Base-by-base conservation (phyloP, 1,140 invertebrate species). In the silkworm (Bombyx mori) region DNA sequence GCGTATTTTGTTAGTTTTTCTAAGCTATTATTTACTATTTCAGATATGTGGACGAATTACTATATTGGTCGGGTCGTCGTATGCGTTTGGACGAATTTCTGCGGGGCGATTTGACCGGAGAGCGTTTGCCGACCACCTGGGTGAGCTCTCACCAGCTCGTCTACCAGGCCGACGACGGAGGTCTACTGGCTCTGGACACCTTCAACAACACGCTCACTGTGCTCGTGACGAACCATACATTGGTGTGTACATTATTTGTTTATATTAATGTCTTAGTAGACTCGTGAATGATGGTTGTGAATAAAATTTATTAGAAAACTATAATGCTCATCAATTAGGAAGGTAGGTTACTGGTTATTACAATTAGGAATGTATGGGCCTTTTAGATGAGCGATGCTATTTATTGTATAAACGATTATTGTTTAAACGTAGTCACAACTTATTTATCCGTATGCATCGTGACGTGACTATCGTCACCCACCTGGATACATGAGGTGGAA, bases 161-260 rank as follows among this genome's bases (percentile, higher is more conserved):
- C 71, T 95, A 94, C 88, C 94, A 96, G 82, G 91, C 92, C 8
- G 94, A 96, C 86, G 94, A 95, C 84, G 94, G 94, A 61, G 93
- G 93, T 45, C 89, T 96, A 54, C 89, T 93, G 54, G 90, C 94
- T 56, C 89, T 95, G 65, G 91, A 95, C 81, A 94, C 93, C 62
- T 90, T 91, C 74, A 92, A 92, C 75, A 94, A 95, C 82, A 91
- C 92, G 56, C 90, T 95, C 73, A 89, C 92, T 53, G 90, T 93
- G 48, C 90, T 96, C 69, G 94, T 95, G 74, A 94, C 94, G 57
- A 96, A 96, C 89, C 93, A 95, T 77, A 95, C 94, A 59, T 90
- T 96, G 81, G 93, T 94, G 77, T 92, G 92, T 6, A 10, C 8
- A 7, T 8, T 50, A 50, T 50, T 12, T 18, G 48, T 50, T 12